phyloP scores from a whole-genome alignment of 2,888 invertebrate species.

The Microdon myrmicae region DNA sequence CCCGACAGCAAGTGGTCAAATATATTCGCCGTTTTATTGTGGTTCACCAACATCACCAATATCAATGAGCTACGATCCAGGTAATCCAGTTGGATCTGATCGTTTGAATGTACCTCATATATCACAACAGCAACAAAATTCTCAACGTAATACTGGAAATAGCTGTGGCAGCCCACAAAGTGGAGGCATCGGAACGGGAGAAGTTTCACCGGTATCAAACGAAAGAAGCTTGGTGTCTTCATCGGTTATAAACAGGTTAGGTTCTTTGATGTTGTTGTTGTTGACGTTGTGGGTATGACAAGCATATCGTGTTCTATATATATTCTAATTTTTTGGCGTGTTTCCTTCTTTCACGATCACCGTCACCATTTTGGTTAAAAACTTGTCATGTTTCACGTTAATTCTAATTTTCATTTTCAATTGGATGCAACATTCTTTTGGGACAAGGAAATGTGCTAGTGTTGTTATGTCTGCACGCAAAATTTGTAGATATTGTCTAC shows the following conservation, averaged over 20 bases:
- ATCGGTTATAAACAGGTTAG: slow-evolving; percentile 47
- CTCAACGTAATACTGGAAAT: background rate
- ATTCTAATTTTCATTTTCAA: no score
- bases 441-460: no score
- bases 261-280: slow-evolving; percentile 39
- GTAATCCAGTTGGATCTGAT: slow-evolving; percentile 56
- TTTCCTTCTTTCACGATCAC: background rate
- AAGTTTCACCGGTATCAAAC: slow-evolving; percentile 33
- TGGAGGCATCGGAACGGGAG: slow-evolving; percentile 21
- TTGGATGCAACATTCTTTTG: no score
- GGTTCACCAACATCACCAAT: slow-evolving; percentile 58
- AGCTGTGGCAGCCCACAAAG: slow-evolving; percentile 12
- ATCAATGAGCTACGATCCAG: slow-evolving; percentile 61
- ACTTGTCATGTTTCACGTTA: no score
- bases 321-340: slow-evolving; percentile 7
- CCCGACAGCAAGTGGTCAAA: slow-evolving; percentile 56
- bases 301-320: slow-evolving; percentile 16
- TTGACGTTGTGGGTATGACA: slow-evolving; percentile 14
- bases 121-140: slow-evolving; percentile 21
- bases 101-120: slow-evolving; percentile 57
- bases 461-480: no score
- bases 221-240: slow-evolving; percentile 31
- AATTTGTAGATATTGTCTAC: no score
- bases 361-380: background rate
- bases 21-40: slow-evolving; percentile 61